Evolutionary conservation across 2,113 vertebrate genomes (phyloP), one percentile per base, ranked within the genome.

Genomic region (Ceyx melanurus): DNA sequence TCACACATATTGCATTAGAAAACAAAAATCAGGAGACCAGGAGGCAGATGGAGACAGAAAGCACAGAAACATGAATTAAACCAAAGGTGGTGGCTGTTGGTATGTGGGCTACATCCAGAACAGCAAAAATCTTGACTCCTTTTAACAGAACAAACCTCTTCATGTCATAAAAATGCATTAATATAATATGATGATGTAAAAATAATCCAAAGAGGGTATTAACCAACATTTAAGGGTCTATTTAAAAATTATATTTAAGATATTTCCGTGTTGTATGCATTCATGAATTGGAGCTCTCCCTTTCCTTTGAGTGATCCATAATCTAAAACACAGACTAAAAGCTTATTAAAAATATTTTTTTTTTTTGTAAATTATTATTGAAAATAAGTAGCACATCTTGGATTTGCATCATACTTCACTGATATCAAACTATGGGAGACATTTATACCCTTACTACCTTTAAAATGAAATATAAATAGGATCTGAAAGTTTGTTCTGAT

Each of bases 1-100:
- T 92, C 76, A 94, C 77, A 70, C 71, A 61, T 42, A 77, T 7
- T 90, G 71, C 82, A 79, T 94, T 67, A 88, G 40, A 86, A 76
- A 94, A 90, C 26, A 86, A 67, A 89, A 88, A 93, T 88, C 26
- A n/a, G 74, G 56, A 86, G 88, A 92, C 72, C 66, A 93, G 42
- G 58, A 88, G 72, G 79, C 89, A 94, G 51, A 64, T 95, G 29
- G 78, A 94, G 95, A 93, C 87, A 92, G 86, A 93, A 78, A 95
- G 51, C 65, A 91, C 74, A 92, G 84, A 88, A 94, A 82, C 17
- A 26, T 33, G 56, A 88, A 87, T 89, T 79, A 54, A 80, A 82
- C 84, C 58, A 93, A 93, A 91, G 89, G 90, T 82, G 68, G 78
- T 93, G 75, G 57, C 54, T 92, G 48, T 87, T 96, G 87, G 84